Evolutionary conservation across 1,140 invertebrate genomes (phyloP), one percentile per base, ranked within the genome.

Genomic region (Agrypnia vestita): DNA sequence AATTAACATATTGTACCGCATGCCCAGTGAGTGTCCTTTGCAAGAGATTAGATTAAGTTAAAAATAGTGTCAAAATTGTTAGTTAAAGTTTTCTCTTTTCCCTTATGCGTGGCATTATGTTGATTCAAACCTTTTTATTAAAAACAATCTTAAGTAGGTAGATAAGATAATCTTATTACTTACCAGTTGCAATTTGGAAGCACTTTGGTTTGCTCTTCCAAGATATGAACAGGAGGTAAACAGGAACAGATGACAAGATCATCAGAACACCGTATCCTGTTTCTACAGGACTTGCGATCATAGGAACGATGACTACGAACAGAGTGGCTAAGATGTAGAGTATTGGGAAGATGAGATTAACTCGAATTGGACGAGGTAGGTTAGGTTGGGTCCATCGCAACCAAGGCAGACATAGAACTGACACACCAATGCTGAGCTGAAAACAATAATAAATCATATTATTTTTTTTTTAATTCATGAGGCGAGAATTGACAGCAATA

Each of bases 181-280:
- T 89, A 97, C 96, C 92, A 80, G 95, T 92, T 73, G 89, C 84
- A 59, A 91, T 91, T 55, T 92, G 89, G 86, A 98, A 94, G 79
- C 90, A 93, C 82, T 89, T 89, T 0, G 98, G 96, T 88, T 98
- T 97, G 51, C 94, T 96, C 86, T 95, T 94, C 93, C 97, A 98
- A 69, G 93, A 92, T 80, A 99, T 94, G 84, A 97, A 97, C 25
- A 97, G 84, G 71, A 97, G 89, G 87, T 99, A 99, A 1, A 99
- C 96, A 3, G 98, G 98, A 84, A 99, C 92, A 35, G 96, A 97
- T 0, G 96, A 95, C 1, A 96, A 88, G 83, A 99, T 99, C 93
- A 99, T 99, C 12, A 97, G 89, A 79, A 96, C 93, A 76, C 98
- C 98, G 79, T 97, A 94, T 91, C 97, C 97, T 73, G 98, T 99